A percentile compares a stretch with the other conserved stretches of the same genome.
Evolutionary conservation across 1,140 invertebrate genomes (phyloP).

Genomic region (Drosophila aff.): DNA sequence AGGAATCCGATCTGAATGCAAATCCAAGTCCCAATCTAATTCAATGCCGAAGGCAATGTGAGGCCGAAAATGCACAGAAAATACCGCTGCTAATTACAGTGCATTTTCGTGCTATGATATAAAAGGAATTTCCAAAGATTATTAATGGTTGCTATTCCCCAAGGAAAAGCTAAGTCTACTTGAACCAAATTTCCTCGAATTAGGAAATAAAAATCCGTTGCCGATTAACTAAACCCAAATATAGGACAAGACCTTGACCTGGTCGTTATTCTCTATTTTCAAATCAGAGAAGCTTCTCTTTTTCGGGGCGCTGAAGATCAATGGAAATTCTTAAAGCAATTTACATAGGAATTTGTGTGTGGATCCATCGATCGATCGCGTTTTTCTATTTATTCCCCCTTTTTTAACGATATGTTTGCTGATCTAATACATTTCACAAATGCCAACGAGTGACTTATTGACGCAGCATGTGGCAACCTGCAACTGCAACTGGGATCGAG

Average conservation of each 20-base stretch:
- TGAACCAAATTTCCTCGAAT: neutral
- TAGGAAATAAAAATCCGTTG: neutral
- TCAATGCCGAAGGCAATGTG: conserved; percentile 3
- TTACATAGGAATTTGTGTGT: conserved; percentile 43
- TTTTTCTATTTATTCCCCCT: conserved; percentile 1
- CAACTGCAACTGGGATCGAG: conserved; percentile 34
- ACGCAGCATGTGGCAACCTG: conserved; percentile 54
- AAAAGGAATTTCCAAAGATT: conserved; percentile 1
- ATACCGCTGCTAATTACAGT: conserved; percentile 30
- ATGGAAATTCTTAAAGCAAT: conserved; percentile 18
- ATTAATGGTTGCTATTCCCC: neutral
- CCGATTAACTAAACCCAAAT: neutral
- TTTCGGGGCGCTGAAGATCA: conserved; percentile 6
- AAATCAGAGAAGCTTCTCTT: neutral
- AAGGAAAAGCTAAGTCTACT: neutral
- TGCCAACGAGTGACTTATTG: conserved; percentile 61
- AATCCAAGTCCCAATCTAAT: conserved; percentile 8
- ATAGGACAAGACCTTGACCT: conserved; percentile 23
- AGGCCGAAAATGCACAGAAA: conserved; percentile 10
- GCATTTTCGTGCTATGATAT: neutral
- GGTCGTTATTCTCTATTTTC: too few species aligned
- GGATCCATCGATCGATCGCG: conserved; percentile 1
- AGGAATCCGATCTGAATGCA: conserved; percentile 32
- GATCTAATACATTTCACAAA: conserved; percentile 51
- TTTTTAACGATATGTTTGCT: conserved; percentile 22